A percentile compares a stretch with the other conserved stretches of the same genome.
Evolutionary conservation across 2,888 invertebrate species (phyloP).

Genomic region (Eilema griseolum): DNA sequence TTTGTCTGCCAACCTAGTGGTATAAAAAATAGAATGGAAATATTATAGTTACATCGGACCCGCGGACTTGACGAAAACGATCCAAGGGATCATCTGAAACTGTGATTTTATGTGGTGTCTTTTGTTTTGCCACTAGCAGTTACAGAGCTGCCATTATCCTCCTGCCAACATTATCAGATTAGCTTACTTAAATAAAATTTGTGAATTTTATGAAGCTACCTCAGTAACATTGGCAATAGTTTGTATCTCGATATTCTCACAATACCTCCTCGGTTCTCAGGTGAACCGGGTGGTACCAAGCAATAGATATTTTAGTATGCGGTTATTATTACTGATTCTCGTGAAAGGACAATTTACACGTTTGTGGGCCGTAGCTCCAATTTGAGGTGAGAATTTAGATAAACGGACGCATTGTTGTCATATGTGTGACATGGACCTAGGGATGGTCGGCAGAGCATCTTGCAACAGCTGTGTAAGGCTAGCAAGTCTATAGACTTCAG

Average conservation of each 20-base stretch:
- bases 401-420: slow-evolving; percentile 77
- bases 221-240: background rate
- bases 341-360: slow-evolving; percentile 26
- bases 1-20: too few relatives aligned
- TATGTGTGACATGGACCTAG: slow-evolving; percentile 50
- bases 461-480: background rate
- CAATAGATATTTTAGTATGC: background rate
- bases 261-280: background rate
- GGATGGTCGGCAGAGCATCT: slow-evolving; percentile 33
- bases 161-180: too few relatives aligned
- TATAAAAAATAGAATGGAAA: too few relatives aligned
- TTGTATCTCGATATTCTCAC: background rate
- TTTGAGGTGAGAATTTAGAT: slow-evolving; percentile 69
- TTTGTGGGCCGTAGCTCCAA: slow-evolving; percentile 60
- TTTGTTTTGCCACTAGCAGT: too few relatives aligned
- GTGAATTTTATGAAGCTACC: too few relatives aligned
- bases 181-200: too few relatives aligned
- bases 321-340: background rate
- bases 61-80: too few relatives aligned
- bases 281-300: background rate
- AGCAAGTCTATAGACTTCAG: background rate
- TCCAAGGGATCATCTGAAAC: too few relatives aligned
- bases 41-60: too few relatives aligned
- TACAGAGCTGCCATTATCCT: too few relatives aligned
- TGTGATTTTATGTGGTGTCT: too few relatives aligned